Percentiles rank a stretch among this genome's conserved stretches.
These are phyloP conservation scores for Drosophila fuyamai DNA, from an alignment of 1,140 invertebrate species.

Conservation along the genomic window DNA sequence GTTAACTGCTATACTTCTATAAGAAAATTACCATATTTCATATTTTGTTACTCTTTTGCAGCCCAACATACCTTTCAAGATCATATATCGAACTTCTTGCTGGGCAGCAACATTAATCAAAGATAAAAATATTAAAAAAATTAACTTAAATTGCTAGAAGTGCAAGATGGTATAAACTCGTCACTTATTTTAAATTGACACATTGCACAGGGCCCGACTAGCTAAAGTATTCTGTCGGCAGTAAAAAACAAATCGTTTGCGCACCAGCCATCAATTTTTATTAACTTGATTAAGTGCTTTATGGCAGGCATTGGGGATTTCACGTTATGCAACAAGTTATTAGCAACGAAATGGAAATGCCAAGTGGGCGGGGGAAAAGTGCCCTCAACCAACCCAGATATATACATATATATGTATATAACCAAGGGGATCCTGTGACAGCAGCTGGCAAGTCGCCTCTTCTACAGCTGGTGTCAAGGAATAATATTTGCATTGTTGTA, in stretches of 20 bases:
- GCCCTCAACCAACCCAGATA: neutral
- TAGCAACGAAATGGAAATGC: slow-evolving; percentile 43
- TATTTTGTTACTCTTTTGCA: too few species aligned
- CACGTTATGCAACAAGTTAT: slow-evolving; percentile 57
- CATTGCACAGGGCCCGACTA: neutral
- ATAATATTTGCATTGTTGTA: slow-evolving; percentile 56
- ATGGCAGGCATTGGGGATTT: slow-evolving; percentile 50
- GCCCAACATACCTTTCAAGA: too few species aligned
- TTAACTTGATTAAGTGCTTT: slow-evolving; percentile 66
- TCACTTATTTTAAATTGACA: slow-evolving; percentile 11
- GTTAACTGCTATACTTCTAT: slow-evolving; percentile 12
- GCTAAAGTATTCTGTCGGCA: neutral
- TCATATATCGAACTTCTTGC: too few species aligned
- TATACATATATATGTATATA: neutral
- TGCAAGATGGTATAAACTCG: neutral
- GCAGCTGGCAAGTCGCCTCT: slow-evolving; percentile 33
- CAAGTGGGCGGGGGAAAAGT: slow-evolving; percentile 1
- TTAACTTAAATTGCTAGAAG: too few species aligned
- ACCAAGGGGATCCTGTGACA: slow-evolving; percentile 34
- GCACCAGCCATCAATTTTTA: slow-evolving; percentile 60
- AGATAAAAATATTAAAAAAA: too few species aligned
- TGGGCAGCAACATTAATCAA: too few species aligned
- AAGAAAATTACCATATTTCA: too few species aligned
- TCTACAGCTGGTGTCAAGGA: slow-evolving; percentile 45
- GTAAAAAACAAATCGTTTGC: slow-evolving; percentile 49